These are phyloP conservation scores for Lepus townsendii DNA, from an alignment of 2,797 vertebrate species.

Conservation along the genomic window DNA sequence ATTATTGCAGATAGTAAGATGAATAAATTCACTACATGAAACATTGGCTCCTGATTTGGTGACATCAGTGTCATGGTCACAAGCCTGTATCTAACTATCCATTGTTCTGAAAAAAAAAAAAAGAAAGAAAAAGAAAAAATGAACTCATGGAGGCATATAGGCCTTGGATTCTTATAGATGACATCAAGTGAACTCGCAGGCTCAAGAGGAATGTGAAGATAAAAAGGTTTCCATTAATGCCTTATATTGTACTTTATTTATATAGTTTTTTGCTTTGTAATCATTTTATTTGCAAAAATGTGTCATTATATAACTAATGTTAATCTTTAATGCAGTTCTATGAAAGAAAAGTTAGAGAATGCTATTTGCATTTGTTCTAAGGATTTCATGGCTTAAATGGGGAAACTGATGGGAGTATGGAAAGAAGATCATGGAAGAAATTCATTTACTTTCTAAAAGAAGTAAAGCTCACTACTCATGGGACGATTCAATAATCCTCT, in stretches of 20 bases:
- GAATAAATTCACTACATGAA: conserved; percentile 10
- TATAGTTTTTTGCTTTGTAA: background rate
- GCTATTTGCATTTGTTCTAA: background rate
- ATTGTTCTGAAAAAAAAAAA: background rate
- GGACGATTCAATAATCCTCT: background rate
- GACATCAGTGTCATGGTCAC: background rate
- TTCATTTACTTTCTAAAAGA: background rate
- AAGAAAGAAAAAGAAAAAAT: background rate
- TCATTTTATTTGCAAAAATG: background rate
- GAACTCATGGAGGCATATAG: background rate
- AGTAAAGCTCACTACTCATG: background rate
- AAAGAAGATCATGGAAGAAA: background rate
- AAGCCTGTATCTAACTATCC: background rate
- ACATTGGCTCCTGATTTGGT: background rate
- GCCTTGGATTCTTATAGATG: background rate
- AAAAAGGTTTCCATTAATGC: background rate
- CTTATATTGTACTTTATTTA: background rate
- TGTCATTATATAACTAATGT: background rate
- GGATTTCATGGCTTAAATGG: background rate
- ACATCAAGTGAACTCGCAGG: background rate
- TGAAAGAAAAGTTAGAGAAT: background rate
- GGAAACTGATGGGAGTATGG: background rate
- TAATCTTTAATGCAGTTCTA: background rate
- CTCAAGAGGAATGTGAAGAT: background rate
- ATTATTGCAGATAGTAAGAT: background rate